Conservation (phyloP, 2,113 vertebrate species). For the Nothoprocta pentlandii region DNA sequence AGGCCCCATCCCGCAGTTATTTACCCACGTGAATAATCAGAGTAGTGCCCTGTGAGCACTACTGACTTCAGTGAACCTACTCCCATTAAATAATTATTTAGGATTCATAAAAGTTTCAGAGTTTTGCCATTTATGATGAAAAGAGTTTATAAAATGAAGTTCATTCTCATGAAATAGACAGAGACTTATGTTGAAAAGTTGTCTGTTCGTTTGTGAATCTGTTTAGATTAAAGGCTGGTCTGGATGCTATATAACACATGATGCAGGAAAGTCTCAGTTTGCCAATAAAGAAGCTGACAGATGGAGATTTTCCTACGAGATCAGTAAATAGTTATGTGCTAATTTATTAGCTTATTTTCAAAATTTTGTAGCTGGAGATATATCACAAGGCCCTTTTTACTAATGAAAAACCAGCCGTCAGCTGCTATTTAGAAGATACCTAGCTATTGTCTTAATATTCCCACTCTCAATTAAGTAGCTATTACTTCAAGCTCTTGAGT, state of each 20-base stretch:
- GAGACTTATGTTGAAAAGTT: background rate
- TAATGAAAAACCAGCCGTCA: background rate
- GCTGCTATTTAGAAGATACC: background rate
- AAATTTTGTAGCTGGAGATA: background rate
- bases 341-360: background rate
- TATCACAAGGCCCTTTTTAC: background rate
- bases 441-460: background rate
- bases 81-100: background rate
- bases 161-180: background rate
- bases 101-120: background rate
- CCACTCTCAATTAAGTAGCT: background rate
- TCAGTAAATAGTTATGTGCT: background rate
- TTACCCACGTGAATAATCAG: background rate
- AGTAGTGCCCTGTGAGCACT: background rate
- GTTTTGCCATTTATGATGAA: background rate
- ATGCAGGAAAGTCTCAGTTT: background rate
- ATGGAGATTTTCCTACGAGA: background rate
- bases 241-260: background rate
- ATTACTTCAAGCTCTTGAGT: background rate
- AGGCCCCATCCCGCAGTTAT: background rate
- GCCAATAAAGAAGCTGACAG: background rate
- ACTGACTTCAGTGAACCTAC: background rate
- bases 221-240: background rate
- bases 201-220: background rate
- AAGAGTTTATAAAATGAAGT: background rate